Evolutionary conservation across 2,113 vertebrate genomes (phyloP).

Genomic region (Syrrhaptes paradoxus): DNA sequence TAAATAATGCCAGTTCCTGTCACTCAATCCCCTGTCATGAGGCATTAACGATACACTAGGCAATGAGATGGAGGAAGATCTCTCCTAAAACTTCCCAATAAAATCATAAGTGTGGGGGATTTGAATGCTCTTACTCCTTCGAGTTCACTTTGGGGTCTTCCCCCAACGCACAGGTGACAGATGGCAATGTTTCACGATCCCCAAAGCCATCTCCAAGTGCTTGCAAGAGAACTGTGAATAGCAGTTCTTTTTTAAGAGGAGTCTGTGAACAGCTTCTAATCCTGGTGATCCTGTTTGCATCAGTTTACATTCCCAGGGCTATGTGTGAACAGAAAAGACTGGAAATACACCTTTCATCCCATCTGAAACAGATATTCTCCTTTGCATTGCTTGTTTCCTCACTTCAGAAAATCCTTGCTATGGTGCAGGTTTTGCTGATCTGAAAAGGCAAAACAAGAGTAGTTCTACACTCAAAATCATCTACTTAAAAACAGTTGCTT

Average conservation of each 20-base stretch:
- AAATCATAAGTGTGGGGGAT: background rate
- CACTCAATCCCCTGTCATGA: background rate
- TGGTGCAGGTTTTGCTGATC: background rate
- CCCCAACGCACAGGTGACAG: background rate
- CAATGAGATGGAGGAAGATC: background rate
- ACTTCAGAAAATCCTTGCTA: background rate
- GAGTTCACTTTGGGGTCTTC: background rate
- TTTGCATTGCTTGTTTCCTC: background rate
- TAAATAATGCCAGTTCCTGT: background rate
- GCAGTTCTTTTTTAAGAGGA: slow-evolving; percentile 5
- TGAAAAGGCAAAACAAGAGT: background rate
- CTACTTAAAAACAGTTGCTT: background rate
- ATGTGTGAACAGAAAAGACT: background rate
- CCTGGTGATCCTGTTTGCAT: slow-evolving; percentile 27
- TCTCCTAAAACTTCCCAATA: background rate
- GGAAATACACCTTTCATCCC: slow-evolving; percentile 13
- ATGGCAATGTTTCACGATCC: background rate
- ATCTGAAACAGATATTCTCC: background rate
- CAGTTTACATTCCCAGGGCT: slow-evolving; percentile 18
- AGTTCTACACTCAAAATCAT: background rate
- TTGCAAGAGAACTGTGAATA: slow-evolving; percentile 15
- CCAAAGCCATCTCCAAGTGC: background rate
- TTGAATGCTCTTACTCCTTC: background rate
- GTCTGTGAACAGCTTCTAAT: slow-evolving; percentile 30
- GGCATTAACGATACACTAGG: background rate